Conservation (phyloP, 1,140 invertebrate genomes). For the Bombus ignitus region DNA sequence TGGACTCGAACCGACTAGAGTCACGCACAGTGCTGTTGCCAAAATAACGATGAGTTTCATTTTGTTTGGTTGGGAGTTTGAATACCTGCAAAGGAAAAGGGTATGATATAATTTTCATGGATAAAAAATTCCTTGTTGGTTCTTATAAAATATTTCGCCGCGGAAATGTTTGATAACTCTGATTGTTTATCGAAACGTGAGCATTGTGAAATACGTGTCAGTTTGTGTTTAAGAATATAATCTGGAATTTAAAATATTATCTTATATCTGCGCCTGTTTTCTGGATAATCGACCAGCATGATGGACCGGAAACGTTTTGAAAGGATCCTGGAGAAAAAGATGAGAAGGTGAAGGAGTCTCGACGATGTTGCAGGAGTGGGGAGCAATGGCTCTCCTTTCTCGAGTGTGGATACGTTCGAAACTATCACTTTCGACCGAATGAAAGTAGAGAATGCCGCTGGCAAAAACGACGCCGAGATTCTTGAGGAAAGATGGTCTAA, state of each 20-base stretch:
- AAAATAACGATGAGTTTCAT: constrained; percentile 75
- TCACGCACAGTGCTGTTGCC: constrained; percentile 69
- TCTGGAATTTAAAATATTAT: not conserved
- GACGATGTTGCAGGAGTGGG: constrained; percentile 24
- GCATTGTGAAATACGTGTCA: no score
- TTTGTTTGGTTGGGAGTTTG: constrained; percentile 33
- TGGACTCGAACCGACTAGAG: constrained; percentile 74
- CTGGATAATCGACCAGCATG: not conserved
- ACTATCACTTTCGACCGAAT: constrained; percentile 82
- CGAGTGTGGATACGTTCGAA: constrained; percentile 71
- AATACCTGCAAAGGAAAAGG: constrained; percentile 50
- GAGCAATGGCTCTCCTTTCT: constrained; percentile 77
- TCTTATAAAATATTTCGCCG: no score
- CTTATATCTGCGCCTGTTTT: not conserved
- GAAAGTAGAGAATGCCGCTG: constrained; percentile 77
- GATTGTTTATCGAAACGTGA: not conserved
- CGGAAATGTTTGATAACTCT: not conserved
- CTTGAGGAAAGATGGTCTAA: constrained; percentile 25
- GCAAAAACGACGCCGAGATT: constrained; percentile 37
- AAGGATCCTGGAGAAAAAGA: constrained; percentile 59
- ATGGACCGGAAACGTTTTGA: constrained; percentile 43
- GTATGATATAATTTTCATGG: no score
- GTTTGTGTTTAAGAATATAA: no score
- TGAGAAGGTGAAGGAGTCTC: constrained; percentile 57
- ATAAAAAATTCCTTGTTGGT: no score